phyloP scores from a whole-genome alignment of 2,797 vertebrate species.

The Pseudochirops cupreus region DNA sequence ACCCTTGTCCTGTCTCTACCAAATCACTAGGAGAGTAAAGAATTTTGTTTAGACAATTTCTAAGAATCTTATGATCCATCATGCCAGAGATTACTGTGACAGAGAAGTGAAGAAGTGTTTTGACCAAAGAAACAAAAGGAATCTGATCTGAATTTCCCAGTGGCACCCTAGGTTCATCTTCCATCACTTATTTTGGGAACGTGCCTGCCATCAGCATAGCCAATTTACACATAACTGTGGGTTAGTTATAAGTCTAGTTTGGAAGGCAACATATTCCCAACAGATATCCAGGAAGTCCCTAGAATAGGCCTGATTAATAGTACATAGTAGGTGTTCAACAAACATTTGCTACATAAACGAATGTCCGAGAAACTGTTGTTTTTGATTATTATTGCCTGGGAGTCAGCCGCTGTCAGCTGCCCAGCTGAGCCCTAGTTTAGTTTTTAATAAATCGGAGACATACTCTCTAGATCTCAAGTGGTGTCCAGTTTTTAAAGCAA shows the following conservation, averaged over 20 bases:
- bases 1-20: not conserved
- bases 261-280: not conserved
- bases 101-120: not conserved
- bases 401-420: not conserved
- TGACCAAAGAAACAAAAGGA: conserved; percentile 16
- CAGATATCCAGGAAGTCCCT: not conserved
- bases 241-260: not conserved
- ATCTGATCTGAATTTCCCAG: conserved; percentile 29
- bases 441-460: not conserved
- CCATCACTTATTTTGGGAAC: not conserved
- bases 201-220: not conserved
- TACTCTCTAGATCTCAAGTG: not conserved
- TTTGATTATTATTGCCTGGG: not conserved
- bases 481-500: not conserved
- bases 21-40: not conserved
- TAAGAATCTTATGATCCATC: not conserved
- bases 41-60: not conserved
- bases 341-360: not conserved
- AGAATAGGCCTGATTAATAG: not conserved
- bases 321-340: not conserved
- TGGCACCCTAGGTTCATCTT: not conserved
- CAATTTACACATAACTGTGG: conserved; percentile 17
- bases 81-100: not conserved
- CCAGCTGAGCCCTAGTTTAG: not conserved
- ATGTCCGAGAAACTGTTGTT: not conserved